Evolutionary conservation across 2,113 vertebrate species (phyloP).

Genomic region (Alexandromys fortis): DNA sequence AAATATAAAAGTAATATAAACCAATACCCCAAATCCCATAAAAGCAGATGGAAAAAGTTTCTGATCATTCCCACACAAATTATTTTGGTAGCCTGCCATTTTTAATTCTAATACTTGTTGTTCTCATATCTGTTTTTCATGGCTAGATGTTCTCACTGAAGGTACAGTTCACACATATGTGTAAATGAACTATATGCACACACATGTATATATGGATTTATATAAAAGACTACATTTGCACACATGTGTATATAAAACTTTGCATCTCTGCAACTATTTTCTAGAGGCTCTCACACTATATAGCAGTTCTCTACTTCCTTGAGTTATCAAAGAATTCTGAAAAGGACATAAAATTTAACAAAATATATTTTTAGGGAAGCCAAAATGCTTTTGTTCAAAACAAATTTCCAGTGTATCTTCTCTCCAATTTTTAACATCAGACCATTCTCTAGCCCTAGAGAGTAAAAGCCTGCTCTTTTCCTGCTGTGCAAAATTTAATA

Average conservation of each 20-base stretch:
- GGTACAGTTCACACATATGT: not conserved
- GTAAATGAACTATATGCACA: not conserved
- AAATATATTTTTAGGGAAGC: not conserved
- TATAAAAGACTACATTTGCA: not conserved
- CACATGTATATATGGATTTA: not conserved
- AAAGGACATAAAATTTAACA: not conserved
- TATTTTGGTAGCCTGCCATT: not conserved
- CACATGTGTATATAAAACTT: not conserved
- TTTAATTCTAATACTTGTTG: not conserved
- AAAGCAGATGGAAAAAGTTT: not conserved
- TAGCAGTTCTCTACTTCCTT: not conserved
- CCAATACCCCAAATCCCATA: not conserved
- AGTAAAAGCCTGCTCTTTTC: not conserved
- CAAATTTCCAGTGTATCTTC: not conserved
- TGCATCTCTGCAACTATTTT: not conserved
- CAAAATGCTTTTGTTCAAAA: not conserved
- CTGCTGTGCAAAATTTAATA: not conserved
- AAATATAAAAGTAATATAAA: constrained; percentile 59
- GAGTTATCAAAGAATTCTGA: not conserved
- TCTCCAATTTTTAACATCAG: not conserved
- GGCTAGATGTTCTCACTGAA: not conserved
- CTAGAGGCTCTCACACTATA: not conserved
- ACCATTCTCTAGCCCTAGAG: not conserved
- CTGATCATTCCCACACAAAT: not conserved
- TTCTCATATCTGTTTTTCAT: not conserved